Evolutionary conservation across 1,140 invertebrate genomes (phyloP), one percentile per base, ranked within the genome.

Genomic region (Stenopsyche tienmushanensis): DNA sequence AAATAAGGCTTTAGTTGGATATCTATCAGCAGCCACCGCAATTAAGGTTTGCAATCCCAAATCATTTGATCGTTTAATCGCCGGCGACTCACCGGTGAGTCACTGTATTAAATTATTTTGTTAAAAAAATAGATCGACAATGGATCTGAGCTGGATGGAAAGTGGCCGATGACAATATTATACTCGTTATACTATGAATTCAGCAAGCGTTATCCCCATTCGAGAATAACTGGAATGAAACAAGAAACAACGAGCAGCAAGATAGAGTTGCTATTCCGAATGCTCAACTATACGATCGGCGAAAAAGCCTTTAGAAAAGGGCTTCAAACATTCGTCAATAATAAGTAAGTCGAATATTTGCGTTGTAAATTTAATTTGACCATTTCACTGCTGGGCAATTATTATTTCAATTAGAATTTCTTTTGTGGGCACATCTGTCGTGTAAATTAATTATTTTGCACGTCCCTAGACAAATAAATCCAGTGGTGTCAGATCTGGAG

Each of bases 281-380:
- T 98, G 94, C 86, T 98, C 73, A 90, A 93, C 71, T 89, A 90
- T 70, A 94, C 93, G 2, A 79, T 98, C 5, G 91, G 92, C 2
- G 84, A 87, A 49, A 77, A 85, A 2, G 88, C 88, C 0, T 96
- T 98, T 75, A 87, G 84, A 69, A 83, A 83, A 66, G 92, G 89
- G 10, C 73, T 96, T 34, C 83, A 85, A 65, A 85, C 82, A 65
- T 91, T 93, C 72, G 81, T 93, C 67, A 76, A 82, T 15, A 77
- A 85, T 55, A 83, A 80, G 84, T 85, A 78, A 75, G 64, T 49
- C n/a, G n/a, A n/a, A n/a, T n/a, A n/a, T n/a, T 44, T 59, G 53
- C 23, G 2, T 17, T 29, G n/a, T n/a, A n/a, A n/a, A n/a, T n/a
- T n/a, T n/a, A n/a, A n/a, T n/a, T n/a, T n/a, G n/a, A n/a, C n/a